Evolutionary conservation across 2,888 invertebrate species (phyloP).

Genomic region (Eurytoma adleriae): DNA sequence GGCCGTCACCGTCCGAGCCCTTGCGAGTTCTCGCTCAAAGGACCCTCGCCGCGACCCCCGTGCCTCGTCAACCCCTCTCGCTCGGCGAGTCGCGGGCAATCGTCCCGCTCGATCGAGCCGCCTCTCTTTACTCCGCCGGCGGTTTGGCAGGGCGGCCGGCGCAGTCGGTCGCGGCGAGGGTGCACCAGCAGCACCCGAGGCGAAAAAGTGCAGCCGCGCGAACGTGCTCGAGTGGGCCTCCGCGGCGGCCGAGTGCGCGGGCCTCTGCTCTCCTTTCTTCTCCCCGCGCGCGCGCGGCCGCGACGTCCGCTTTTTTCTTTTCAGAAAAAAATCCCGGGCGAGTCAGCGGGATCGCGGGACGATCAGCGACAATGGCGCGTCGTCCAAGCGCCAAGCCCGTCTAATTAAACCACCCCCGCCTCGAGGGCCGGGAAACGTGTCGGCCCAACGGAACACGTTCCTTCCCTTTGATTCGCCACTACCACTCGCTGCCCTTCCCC

Average conservation of each 20-base stretch:
- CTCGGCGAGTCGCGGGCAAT: slow-evolving; percentile 4
- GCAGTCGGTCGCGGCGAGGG: slow-evolving; percentile 32
- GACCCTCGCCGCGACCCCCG: too few species aligned
- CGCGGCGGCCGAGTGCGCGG: neutral
- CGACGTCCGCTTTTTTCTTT: slow-evolving; percentile 12
- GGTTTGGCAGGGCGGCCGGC: slow-evolving; percentile 13
- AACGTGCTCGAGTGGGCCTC: slow-evolving; percentile 49
- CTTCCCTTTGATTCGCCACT: neutral
- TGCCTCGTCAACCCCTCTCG: neutral
- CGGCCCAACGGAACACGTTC: slow-evolving; percentile 4
- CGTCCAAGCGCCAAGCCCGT: neutral
- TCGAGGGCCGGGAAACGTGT: slow-evolving; percentile 42
- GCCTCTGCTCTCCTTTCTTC: neutral
- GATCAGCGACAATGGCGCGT: slow-evolving; percentile 42
- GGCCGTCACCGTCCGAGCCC: too few species aligned
- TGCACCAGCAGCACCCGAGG: slow-evolving; percentile 6
- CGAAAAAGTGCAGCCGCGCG: slow-evolving; percentile 39
- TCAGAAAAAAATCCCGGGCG: neutral
- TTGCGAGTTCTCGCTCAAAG: too few species aligned
- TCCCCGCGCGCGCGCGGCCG: neutral
- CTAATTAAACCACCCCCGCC: slow-evolving; percentile 45
- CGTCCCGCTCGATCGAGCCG: slow-evolving; percentile 19
- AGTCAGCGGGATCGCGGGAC: slow-evolving; percentile 48
- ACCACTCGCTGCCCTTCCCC: neutral
- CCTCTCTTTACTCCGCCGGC: neutral